phyloP scores from a whole-genome alignment of 2,113 vertebrate genomes.

The Phrynosoma blainvillii region DNA sequence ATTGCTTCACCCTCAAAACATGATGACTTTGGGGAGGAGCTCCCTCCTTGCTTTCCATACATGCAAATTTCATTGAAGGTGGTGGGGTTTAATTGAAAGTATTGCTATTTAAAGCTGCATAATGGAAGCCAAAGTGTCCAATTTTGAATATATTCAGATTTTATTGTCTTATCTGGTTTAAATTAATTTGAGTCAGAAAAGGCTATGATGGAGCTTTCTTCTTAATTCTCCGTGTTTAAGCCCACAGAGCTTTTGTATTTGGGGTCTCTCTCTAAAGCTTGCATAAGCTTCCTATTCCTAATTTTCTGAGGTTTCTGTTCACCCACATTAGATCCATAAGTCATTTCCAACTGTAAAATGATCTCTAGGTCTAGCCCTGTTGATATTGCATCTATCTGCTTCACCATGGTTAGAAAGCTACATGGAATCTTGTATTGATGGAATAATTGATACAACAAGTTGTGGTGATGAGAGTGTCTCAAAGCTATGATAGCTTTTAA shows the following conservation, averaged over 20 bases:
- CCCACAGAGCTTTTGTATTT: background rate
- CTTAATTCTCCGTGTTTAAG: background rate
- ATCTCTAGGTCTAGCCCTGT: background rate
- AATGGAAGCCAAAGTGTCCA: background rate
- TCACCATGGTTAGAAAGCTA: background rate
- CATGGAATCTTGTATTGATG: no score
- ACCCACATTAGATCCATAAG: background rate
- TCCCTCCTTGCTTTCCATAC: background rate
- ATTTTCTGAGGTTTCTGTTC: background rate
- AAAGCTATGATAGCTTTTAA: no score
- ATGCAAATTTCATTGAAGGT: background rate
- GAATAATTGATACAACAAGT: no score
- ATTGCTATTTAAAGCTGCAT: background rate
- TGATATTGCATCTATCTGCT: background rate
- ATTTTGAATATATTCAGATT: background rate
- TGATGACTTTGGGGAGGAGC: slow-evolving; percentile 4
- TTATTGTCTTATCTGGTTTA: background rate
- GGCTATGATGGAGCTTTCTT: background rate
- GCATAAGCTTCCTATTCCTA: background rate
- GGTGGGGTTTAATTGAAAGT: background rate
- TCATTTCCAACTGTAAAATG: background rate
- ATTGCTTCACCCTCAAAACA: background rate
- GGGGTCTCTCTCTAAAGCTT: no score
- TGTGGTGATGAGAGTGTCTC: no score
- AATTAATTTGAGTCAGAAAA: slow-evolving; percentile 5